Base-by-base conservation (phyloP, 2,113 vertebrate species). In the Phrynocephalus versicolor region DNA sequence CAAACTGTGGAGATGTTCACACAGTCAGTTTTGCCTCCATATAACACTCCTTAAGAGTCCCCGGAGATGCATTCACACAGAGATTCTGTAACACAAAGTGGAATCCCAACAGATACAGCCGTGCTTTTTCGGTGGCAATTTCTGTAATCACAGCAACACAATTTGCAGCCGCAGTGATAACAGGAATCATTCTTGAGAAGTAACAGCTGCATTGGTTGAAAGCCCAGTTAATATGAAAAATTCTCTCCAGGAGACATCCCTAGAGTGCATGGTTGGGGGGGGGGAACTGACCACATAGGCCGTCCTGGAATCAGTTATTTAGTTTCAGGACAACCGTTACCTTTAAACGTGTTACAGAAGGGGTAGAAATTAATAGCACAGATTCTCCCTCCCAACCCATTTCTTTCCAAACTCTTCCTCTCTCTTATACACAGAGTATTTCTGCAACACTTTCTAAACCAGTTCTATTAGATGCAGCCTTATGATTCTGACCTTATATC, bases 251-350 rank as follows among this genome's bases (percentile, higher is more conserved):
- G 58, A 33, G 73, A 30, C 58, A 62, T 83, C 30, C 30, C 72
- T 74, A 27, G 27, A 74, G 72, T 64, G 37, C 71, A 45, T 83
- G 82, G 35, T 62, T n/a, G 30, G 37, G 62, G 71, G 89, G n/a
- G 64, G 7, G 72, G 57, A 86, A 90, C 86, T 86, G 90, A 91
- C 89, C 88, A 88, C 87, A 85, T 14, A 84, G 84, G 85, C 70
- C 67, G 90, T 23, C 87, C 58, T 92, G 90, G n/a, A 0, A 3
- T 30, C n/a, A 88, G 51, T 84, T 62, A 84, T 71, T 41, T 87
- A 74, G 88, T 81, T 88, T 90, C 70, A 90, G 83, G 86, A 85
- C 88, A 75, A 83, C 83, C 86, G 88, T 37, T 45, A 92, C 85
- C 87, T 88, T 85, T 35, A 64, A 88, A 51, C 19, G 10, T 69